A percentile compares a stretch with the other conserved stretches of the same genome.
These are phyloP conservation scores for Astur gentilis DNA, from an alignment of 2,113 vertebrate genomes.

Conservation along the genomic window DNA sequence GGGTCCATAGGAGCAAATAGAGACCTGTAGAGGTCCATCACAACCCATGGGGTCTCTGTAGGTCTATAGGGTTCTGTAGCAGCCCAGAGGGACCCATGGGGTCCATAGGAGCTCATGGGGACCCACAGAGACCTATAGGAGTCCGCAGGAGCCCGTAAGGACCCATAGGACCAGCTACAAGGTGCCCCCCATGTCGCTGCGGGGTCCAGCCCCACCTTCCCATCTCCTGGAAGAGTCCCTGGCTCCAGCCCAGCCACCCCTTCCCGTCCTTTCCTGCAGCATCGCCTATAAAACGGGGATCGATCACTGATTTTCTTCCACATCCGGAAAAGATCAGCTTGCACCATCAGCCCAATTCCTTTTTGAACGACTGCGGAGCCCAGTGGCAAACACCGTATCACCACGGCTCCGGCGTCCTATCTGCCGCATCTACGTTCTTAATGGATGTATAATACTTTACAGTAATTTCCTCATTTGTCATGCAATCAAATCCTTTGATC, in stretches of 20 bases:
- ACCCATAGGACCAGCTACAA: not conserved
- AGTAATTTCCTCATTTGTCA: conserved; percentile 66
- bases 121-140: not conserved
- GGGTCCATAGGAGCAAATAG: too few species aligned
- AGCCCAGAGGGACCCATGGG: not conserved
- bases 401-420: not conserved
- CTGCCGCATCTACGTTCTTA: conserved; percentile 27
- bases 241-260: not conserved
- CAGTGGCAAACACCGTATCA: not conserved
- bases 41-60: not conserved
- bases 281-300: not conserved
- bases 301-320: rapidly evolving
- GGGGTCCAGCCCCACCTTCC: not conserved
- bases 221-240: not conserved
- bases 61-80: not conserved
- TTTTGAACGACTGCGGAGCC: rapidly evolving
- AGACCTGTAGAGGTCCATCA: too few species aligned
- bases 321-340: rapidly evolving
- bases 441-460: conserved; percentile 36
- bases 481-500: conserved; percentile 65
- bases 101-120: not conserved
- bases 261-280: not conserved
- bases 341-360: not conserved
- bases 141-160: rapidly evolving
- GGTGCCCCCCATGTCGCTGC: not conserved